phyloP scores from a whole-genome alignment of 2,797 vertebrate genomes.

The Micrastur ruficollis region DNA sequence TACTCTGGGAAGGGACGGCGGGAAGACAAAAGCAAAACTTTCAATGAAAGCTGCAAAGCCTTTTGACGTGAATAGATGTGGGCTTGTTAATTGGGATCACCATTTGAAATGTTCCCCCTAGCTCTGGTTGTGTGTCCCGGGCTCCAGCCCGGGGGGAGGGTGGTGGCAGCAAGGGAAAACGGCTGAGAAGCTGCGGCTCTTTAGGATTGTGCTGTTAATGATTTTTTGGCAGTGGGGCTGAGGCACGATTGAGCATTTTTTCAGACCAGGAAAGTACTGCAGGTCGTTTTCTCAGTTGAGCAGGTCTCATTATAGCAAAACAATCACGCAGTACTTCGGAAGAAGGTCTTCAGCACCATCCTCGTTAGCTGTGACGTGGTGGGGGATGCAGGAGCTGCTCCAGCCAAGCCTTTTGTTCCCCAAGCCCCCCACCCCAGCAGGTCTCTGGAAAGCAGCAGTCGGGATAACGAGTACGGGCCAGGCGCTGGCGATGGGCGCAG shows the following conservation, averaged over 20 bases:
- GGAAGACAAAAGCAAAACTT: slow-evolving; percentile 21
- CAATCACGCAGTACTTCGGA: not conserved
- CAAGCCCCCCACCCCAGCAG: accelerated
- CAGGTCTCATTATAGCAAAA: not conserved
- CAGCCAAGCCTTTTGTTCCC: not conserved
- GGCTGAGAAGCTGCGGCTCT: not conserved
- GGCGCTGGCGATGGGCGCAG: accelerated
- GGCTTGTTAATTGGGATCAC: slow-evolving; percentile 15
- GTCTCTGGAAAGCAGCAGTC: not conserved
- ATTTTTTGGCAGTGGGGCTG: not conserved
- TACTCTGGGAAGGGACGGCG: not conserved
- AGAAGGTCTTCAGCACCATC: not conserved
- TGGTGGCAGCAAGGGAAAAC: not conserved
- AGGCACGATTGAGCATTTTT: slow-evolving; percentile 31
- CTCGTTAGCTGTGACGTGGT: not conserved
- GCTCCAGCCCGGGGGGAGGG: not conserved
- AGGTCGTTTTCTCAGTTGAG: not conserved
- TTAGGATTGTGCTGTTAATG: not conserved
- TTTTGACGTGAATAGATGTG: not conserved
- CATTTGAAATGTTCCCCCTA: not conserved
- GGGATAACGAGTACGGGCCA: not conserved
- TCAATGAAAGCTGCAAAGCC: not conserved
- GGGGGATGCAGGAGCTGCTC: not conserved
- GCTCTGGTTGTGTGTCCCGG: not conserved
- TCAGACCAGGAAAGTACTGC: slow-evolving; percentile 13